phyloP scores from a whole-genome alignment of 1,140 invertebrate genomes.

The Leptoteleia sp. region DNA sequence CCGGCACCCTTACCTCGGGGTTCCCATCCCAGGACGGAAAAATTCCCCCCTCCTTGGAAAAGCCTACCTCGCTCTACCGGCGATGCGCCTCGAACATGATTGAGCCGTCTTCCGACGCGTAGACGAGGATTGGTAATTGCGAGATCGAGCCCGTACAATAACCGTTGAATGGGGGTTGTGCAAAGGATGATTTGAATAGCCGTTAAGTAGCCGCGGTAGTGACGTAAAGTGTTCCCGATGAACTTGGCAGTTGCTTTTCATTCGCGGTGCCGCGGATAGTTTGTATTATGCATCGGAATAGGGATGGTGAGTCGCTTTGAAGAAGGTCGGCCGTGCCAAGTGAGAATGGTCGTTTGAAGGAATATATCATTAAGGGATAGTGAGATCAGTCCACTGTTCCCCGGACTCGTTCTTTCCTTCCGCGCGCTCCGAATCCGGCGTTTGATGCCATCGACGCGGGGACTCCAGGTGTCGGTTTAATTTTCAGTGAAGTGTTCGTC shows the following conservation, averaged over 20 bases:
- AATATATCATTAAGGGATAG: conserved; percentile 4
- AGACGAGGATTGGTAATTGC: conserved; percentile 10
- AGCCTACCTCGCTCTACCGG: no score
- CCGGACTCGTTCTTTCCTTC: no score
- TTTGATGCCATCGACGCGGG: no score
- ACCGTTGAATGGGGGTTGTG: conserved; percentile 26
- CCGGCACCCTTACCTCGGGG: no score
- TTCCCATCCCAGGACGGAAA: no score
- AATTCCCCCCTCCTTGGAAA: no score
- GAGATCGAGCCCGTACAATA: conserved; percentile 1
- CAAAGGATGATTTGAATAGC: conserved; percentile 49
- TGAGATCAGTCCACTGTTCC: neutral
- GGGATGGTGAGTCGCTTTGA: conserved; percentile 36
- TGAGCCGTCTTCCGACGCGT: conserved; percentile 4
- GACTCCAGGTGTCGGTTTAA: conserved; percentile 6
- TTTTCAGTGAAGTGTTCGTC: conserved; percentile 18
- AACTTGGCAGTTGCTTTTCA: conserved; percentile 43
- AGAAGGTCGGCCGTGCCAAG: conserved; percentile 30
- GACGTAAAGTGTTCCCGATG: conserved; percentile 42
- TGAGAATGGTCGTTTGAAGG: conserved; percentile 40
- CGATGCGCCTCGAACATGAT: conserved; percentile 14
- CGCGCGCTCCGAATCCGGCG: conserved; percentile 1
- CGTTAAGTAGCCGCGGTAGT: conserved; percentile 22
- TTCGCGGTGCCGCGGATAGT: conserved; percentile 28
- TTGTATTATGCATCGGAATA: conserved; percentile 34